These are phyloP conservation scores for Enteromius mattozi DNA, from an alignment of 2,797 vertebrate genomes.

Conservation along the genomic window DNA sequence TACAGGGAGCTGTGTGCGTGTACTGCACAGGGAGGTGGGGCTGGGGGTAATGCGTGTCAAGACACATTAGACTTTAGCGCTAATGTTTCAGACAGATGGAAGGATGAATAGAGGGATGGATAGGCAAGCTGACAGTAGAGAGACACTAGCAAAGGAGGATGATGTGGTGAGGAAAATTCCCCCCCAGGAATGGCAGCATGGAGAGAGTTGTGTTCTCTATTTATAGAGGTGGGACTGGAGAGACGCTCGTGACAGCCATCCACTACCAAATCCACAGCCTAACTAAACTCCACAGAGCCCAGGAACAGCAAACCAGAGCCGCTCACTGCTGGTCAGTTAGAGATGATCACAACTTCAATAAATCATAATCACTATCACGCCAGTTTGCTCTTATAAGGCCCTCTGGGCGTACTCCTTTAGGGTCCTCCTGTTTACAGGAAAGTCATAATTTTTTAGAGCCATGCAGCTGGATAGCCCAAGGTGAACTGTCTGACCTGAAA, in stretches of 20 bases:
- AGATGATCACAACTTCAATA: slow-evolving; percentile 35
- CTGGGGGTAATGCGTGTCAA: slow-evolving; percentile 48
- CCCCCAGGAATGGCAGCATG: slow-evolving; percentile 62
- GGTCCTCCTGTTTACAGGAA: slow-evolving; percentile 34
- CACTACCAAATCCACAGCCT: slow-evolving; percentile 56
- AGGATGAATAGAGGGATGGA: slow-evolving; percentile 62
- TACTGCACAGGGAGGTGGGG: slow-evolving; percentile 7
- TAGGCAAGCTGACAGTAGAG: slow-evolving; percentile 57
- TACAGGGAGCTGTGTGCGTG: background rate
- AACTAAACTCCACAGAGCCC: slow-evolving; percentile 14
- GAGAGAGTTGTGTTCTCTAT: slow-evolving; percentile 67
- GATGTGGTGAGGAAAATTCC: slow-evolving; percentile 62
- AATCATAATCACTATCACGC: slow-evolving; percentile 40
- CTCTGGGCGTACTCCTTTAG: background rate
- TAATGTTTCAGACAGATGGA: slow-evolving; percentile 55
- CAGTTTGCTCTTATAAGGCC: slow-evolving; percentile 25
- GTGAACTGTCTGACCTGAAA: slow-evolving; percentile 33
- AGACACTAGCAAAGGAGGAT: slow-evolving; percentile 41
- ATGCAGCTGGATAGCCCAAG: slow-evolving; percentile 27
- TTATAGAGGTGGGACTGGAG: slow-evolving; percentile 73
- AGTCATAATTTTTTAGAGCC: slow-evolving; percentile 20
- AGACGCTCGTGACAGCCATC: slow-evolving; percentile 70
- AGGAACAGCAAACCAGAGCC: background rate
- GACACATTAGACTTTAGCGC: slow-evolving; percentile 55
- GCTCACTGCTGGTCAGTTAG: slow-evolving; percentile 17